Conservation (phyloP, 2,113 vertebrate species). For the Anas platyrhynchos region DNA sequence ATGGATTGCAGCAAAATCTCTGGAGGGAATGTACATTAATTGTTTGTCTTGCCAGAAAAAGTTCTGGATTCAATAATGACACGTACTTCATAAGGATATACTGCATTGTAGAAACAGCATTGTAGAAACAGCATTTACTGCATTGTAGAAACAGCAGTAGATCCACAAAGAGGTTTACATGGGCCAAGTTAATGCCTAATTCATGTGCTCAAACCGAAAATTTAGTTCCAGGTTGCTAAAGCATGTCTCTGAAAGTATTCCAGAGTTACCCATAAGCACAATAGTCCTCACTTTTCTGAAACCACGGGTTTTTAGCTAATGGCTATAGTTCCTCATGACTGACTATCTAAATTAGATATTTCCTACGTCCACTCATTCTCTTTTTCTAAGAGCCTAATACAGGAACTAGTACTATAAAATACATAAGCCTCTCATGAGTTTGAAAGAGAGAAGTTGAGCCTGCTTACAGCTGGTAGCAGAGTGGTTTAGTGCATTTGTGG, state of each 20-base stretch:
- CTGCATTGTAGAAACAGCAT: neutral
- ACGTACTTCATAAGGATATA: neutral
- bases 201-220: neutral
- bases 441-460: neutral
- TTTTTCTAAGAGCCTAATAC: neutral
- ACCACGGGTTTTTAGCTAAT: fast-evolving
- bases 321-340: neutral
- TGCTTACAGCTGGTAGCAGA: neutral
- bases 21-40: neutral
- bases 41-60: neutral
- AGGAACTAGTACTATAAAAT: neutral
- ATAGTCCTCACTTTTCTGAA: neutral
- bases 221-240: neutral
- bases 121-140: neutral
- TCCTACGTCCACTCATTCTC: neutral
- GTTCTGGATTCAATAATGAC: neutral
- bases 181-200: neutral
- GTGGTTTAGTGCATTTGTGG: neutral
- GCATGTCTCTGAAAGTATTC: neutral
- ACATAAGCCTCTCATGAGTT: neutral
- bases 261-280: neutral
- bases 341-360: neutral
- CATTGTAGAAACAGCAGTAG: neutral
- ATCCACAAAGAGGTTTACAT: neutral
- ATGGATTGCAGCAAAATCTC: neutral